Conservation (phyloP, 2,113 vertebrate species). For the Aleadryas rufinucha region DNA sequence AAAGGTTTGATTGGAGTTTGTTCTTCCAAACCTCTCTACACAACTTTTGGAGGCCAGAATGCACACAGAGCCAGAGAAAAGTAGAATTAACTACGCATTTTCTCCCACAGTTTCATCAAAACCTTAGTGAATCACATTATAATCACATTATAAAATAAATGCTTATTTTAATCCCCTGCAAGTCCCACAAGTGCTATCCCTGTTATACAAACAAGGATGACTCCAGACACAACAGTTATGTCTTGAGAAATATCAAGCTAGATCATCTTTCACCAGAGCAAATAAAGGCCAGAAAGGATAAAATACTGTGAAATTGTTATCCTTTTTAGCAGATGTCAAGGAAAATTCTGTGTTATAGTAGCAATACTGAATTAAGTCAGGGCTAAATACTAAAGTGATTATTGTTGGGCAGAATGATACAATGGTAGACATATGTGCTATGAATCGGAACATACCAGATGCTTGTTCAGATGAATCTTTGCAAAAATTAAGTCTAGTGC, state of each 20-base stretch:
- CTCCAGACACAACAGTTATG: constrained; percentile 20
- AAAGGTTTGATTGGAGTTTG: background rate
- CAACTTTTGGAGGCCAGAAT: background rate
- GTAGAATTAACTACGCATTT: background rate
- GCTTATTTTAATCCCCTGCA: background rate
- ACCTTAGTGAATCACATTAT: background rate
- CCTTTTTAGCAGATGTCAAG: background rate
- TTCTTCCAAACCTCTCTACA: background rate
- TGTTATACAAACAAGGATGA: constrained; percentile 5
- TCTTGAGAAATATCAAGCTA: constrained; percentile 6
- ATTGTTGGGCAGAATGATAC: background rate
- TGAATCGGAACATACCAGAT: background rate
- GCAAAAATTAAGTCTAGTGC: background rate
- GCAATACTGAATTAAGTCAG: background rate
- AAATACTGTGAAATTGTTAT: background rate
- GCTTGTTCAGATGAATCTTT: background rate
- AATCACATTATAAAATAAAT: background rate
- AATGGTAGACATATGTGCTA: background rate
- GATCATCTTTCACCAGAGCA: background rate
- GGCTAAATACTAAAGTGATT: background rate
- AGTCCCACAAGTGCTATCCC: background rate
- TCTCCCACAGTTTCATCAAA: background rate
- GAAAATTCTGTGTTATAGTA: background rate
- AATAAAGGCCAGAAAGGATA: background rate
- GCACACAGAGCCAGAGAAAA: background rate